Evolutionary conservation across 2,888 invertebrate species (phyloP), one percentile per base, ranked within the genome.

Genomic region (Melikaiella ostensackeni): DNA sequence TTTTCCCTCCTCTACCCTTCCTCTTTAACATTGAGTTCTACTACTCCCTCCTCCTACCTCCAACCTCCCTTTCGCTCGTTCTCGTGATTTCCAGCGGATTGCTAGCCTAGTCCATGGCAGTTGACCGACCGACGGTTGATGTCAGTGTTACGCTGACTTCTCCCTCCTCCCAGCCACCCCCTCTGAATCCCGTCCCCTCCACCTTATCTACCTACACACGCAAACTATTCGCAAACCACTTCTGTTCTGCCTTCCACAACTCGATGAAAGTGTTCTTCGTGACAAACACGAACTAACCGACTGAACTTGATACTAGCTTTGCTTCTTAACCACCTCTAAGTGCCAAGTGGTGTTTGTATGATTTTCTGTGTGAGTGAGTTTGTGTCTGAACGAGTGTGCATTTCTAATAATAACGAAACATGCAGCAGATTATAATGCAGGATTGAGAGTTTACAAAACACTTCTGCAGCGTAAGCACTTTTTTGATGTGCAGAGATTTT

Each of bases 151-250:
- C 77, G 77, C 63, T 61, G 74, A 38, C 75, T 73, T 74, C 64
- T 78, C 84, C 78, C 74, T 77, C 79, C 70, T 42, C 78, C 82
- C 76, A 70, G 79, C 84, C 84, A 80, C 80, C 84, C 81, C 83
- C 84, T 79, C 80, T 77, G 59, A 76, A 74, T 27, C 27, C 46
- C 1, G 19, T 61, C 27, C 63, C 66, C 64, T 46, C 42, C 38
- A 59, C 66, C 80, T 77, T 16, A 27, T 61, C 33, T 55, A 66
- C 74, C 63, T 46, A 74, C 70, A 42, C 77, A 62, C 57, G 74
- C 38, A 57, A 38, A 74, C 59, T 62, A 78, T 80, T 77, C 78
- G 59, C 73, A 59, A 55, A 74, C 66, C 70, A 76, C 61, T 62
- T 62, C 46, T 62, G 64, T 19, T 33, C 76, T 50, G 59, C 24